phyloP scores from a whole-genome alignment of 1,140 invertebrate species.

The Ceratosolen solmsi region DNA sequence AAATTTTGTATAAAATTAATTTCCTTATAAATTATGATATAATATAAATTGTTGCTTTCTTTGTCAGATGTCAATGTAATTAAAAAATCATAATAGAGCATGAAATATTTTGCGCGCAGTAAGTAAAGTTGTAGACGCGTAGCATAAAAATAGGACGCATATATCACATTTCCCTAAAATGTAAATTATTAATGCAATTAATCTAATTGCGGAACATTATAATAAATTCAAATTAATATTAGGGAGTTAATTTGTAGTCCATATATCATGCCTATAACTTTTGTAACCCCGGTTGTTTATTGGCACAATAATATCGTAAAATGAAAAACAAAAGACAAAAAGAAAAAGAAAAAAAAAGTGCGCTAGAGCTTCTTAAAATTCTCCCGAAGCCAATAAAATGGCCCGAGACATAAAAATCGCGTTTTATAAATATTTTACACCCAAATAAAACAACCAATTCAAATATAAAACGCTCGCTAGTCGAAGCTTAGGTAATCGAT shows the following conservation, averaged over 20 bases:
- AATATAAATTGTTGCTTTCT: too few relatives aligned
- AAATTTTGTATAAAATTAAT: too few relatives aligned
- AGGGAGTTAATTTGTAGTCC: background rate
- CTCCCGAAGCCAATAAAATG: background rate
- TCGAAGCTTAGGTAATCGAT: background rate
- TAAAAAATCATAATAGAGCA: too few relatives aligned
- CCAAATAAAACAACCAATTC: background rate
- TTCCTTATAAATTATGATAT: too few relatives aligned
- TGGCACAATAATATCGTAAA: background rate
- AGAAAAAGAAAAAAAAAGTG: too few relatives aligned
- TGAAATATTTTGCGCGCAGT: too few relatives aligned
- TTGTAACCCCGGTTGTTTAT: background rate
- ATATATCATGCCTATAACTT: background rate
- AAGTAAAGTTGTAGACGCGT: too few relatives aligned
- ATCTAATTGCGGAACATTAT: background rate
- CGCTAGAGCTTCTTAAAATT: background rate
- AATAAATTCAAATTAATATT: background rate
- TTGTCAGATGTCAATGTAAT: too few relatives aligned
- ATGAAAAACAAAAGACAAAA: background rate
- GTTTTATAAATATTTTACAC: background rate
- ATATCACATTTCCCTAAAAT: too few relatives aligned
- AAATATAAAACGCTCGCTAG: background rate
- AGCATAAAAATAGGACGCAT: too few relatives aligned
- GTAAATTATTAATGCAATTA: background rate
- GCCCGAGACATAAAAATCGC: background rate